Percentiles rank a stretch among this genome's conserved stretches.
phyloP scores from a whole-genome alignment of 2,888 invertebrate genomes.

The Cybosia mesomella region DNA sequence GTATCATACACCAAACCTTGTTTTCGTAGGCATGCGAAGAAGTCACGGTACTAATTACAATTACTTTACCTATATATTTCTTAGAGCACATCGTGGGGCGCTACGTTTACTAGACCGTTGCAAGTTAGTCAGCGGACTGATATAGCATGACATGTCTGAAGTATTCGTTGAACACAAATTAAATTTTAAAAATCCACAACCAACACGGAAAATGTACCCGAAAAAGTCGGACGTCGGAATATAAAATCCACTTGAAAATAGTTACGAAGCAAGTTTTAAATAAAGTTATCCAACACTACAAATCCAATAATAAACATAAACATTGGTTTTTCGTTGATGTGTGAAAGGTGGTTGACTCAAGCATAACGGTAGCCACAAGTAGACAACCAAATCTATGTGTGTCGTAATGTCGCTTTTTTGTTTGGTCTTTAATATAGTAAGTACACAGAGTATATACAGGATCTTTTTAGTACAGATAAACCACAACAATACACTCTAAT shows the following conservation, averaged over 20 bases:
- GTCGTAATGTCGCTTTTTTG: not conserved
- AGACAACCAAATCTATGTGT: not conserved
- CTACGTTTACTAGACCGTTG: conserved; percentile 5
- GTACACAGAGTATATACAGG: not conserved
- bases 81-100: conserved; percentile 13
- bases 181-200: too few species aligned
- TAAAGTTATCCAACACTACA: too few species aligned
- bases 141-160: not conserved
- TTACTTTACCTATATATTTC: conserved; percentile 14
- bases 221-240: not conserved
- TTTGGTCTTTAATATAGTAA: not conserved
- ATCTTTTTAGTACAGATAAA: not conserved
- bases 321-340: not conserved
- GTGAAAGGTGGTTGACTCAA: not conserved
- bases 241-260: not conserved
- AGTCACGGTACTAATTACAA: not conserved
- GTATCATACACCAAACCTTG: not conserved
- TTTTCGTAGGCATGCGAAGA: not conserved
- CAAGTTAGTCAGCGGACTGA: not conserved
- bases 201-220: too few species aligned
- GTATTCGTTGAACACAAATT: not conserved
- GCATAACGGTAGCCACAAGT: not conserved
- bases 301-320: not conserved
- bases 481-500: not conserved
- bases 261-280: too few species aligned